phyloP scores from a whole-genome alignment of 2,113 vertebrate species.

The Probosciger aterrimus region DNA sequence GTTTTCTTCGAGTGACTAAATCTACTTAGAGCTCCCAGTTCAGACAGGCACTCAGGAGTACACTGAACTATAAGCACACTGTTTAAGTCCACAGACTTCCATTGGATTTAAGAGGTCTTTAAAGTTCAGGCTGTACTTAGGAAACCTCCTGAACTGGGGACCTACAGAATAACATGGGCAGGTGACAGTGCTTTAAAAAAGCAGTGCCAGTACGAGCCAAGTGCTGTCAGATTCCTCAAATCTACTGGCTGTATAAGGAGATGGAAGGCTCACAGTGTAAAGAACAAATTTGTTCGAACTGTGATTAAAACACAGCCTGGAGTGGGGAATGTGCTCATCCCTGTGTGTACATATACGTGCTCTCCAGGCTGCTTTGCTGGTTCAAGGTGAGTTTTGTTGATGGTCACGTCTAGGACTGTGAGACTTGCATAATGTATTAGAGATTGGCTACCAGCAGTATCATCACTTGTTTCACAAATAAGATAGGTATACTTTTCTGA shows the following conservation, averaged over 20 bases:
- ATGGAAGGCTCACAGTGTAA: neutral
- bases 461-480: neutral
- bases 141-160: neutral
- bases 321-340: neutral
- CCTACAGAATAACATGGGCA: neutral
- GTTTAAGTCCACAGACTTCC: neutral
- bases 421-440: neutral
- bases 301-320: neutral
- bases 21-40: neutral
- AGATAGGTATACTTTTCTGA: neutral
- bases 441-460: neutral
- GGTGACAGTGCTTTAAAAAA: neutral
- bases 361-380: neutral
- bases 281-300: neutral
- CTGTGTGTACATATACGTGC: accelerated
- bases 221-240: neutral
- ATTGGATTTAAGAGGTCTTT: slow-evolving; percentile 6
- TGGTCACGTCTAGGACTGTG: accelerated
- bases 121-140: slow-evolving; percentile 11
- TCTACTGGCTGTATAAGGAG: neutral
- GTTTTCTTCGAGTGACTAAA: neutral
- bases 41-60: neutral
- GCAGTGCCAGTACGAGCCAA: neutral
- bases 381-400: neutral
- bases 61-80: slow-evolving; percentile 1